These are phyloP conservation scores for Labroides dimidiatus DNA, from an alignment of 2,797 vertebrate genomes.

Conservation along the genomic window DNA sequence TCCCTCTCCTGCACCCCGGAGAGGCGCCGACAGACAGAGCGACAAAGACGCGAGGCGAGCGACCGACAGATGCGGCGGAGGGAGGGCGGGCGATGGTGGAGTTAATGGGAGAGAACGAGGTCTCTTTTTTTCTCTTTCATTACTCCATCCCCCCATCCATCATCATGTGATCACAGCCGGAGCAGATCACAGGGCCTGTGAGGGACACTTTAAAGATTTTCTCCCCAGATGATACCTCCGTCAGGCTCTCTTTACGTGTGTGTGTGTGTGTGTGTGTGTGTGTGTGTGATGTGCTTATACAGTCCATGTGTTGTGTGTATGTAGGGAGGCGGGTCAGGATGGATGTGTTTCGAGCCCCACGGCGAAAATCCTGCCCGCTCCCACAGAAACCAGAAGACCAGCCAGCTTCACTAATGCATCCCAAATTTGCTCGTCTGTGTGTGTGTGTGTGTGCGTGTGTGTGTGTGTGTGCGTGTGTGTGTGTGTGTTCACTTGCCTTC, in stretches of 20 bases:
- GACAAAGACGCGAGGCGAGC: constrained; percentile 46
- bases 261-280: constrained; percentile 24
- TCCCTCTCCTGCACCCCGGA: constrained; percentile 30
- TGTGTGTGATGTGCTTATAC: constrained; percentile 13
- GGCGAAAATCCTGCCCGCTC: constrained; percentile 57
- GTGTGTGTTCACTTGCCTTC: constrained; percentile 43
- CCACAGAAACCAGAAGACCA: too few relatives aligned
- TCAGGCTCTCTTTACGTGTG: constrained; percentile 19
- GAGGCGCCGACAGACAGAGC: constrained; percentile 49
- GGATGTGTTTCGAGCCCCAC: constrained; percentile 49
- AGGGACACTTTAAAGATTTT: constrained; percentile 67
- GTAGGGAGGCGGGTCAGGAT: constrained; percentile 57
- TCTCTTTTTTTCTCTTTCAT: constrained; percentile 64
- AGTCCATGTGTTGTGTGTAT: constrained; percentile 25
- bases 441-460: too few relatives aligned
- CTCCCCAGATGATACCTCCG: constrained; percentile 35
- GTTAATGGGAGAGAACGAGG: constrained; percentile 75
- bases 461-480: too few relatives aligned
- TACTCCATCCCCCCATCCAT: constrained; percentile 67
- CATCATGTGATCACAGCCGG: constrained; percentile 75
- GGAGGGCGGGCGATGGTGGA: constrained; percentile 47
- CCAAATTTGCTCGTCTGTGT: too few relatives aligned
- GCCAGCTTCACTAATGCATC: too few relatives aligned
- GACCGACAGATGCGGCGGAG: constrained; percentile 24
- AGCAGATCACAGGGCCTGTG: constrained; percentile 55